Conservation (phyloP, 2,797 vertebrate species). For the Parauchenoglanis ngamensis region DNA sequence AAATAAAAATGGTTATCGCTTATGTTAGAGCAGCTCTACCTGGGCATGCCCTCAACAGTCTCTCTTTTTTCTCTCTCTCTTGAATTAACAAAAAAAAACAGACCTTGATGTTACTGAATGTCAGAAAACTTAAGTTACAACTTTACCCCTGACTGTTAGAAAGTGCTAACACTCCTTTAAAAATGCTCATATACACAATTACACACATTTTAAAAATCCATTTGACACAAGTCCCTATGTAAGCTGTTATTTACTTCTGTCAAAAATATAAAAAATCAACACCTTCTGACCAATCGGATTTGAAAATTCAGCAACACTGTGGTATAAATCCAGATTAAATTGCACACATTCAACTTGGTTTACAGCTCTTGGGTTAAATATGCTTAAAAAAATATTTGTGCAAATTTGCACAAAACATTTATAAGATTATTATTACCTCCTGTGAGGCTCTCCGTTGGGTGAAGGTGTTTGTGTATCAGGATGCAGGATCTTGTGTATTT, state of each 20-base stretch:
- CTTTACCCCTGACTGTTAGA: neutral
- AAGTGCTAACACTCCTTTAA: neutral
- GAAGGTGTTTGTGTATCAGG: conserved; percentile 79
- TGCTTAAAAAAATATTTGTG: neutral
- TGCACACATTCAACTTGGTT: neutral
- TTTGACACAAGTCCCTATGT: neutral
- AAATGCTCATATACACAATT: neutral
- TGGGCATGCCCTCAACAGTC: neutral
- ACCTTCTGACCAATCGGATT: neutral
- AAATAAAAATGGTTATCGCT: too few species aligned
- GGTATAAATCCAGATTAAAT: neutral
- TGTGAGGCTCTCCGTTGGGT: conserved; percentile 85
- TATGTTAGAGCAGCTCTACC: neutral
- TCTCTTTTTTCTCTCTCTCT: neutral
- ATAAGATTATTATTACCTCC: conserved; percentile 74
- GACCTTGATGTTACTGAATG: neutral
- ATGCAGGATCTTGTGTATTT: conserved; percentile 96
- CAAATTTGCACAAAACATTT: neutral
- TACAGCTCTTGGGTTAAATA: neutral
- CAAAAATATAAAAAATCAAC: neutral
- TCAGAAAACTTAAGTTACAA: neutral
- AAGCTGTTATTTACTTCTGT: neutral
- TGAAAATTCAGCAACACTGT: neutral
- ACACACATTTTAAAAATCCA: neutral
- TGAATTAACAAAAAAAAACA: neutral